phyloP scores from a whole-genome alignment of 2,113 vertebrate genomes.

The Axis porcinus region DNA sequence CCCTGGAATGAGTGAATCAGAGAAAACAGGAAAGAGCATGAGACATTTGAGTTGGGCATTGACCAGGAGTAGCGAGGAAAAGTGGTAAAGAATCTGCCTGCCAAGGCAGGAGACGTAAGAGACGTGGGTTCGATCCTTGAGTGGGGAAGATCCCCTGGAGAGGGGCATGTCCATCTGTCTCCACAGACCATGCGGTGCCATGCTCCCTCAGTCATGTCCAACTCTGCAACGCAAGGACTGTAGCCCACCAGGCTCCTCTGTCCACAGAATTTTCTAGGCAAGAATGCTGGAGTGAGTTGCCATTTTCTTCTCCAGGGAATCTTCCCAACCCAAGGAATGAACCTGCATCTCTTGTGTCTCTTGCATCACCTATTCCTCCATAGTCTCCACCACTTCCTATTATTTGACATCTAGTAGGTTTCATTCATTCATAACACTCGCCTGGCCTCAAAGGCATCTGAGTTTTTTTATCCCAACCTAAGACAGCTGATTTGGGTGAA shows the following conservation, averaged over 20 bases:
- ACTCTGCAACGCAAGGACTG: background rate
- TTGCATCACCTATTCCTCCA: background rate
- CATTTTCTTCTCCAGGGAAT: background rate
- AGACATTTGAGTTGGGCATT: background rate
- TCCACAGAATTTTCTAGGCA: background rate
- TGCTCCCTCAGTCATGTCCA: background rate
- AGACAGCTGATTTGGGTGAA: background rate
- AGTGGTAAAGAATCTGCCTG: background rate
- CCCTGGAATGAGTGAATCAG: background rate
- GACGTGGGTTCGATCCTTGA: background rate
- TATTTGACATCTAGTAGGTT: background rate
- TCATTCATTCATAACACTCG: background rate
- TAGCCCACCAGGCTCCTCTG: background rate
- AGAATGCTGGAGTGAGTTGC: background rate
- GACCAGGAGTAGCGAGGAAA: background rate
- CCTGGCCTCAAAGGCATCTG: background rate
- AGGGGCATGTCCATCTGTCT: background rate
- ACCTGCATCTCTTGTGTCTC: background rate
- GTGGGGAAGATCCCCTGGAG: background rate
- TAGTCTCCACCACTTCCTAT: background rate
- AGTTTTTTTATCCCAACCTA: background rate
- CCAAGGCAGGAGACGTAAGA: background rate
- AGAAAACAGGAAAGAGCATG: background rate
- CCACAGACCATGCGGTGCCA: background rate
- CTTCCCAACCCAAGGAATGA: background rate